phyloP scores from a whole-genome alignment of 2,888 invertebrate genomes.

The Hydropsyche betteni region DNA sequence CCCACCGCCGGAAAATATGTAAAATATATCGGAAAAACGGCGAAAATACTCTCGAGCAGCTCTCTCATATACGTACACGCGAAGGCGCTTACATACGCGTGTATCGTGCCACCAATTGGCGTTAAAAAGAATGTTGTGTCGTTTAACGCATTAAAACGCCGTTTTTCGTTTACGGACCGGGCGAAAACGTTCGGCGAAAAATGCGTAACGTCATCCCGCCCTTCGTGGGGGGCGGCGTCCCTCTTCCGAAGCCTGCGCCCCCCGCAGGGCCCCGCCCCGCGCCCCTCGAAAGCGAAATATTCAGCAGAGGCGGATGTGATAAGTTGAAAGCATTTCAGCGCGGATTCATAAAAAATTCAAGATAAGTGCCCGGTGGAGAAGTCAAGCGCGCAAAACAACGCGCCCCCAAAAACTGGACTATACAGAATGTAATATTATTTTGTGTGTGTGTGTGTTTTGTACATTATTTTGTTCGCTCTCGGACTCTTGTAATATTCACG shows the following conservation, averaged over 20 bases:
- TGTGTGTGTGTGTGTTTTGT: too few relatives aligned
- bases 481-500: constrained; percentile 21
- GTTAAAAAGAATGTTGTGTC: constrained; percentile 32
- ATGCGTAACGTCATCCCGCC: constrained; percentile 25
- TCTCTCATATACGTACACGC: too few relatives aligned
- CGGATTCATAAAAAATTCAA: constrained; percentile 48
- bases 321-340: constrained; percentile 49
- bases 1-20: too few relatives aligned
- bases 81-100: neutral
- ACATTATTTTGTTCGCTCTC: neutral
- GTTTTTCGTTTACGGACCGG: constrained; percentile 29
- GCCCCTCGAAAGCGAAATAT: constrained; percentile 36
- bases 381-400: constrained; percentile 43
- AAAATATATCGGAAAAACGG: too few relatives aligned
- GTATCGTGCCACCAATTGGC: constrained; percentile 9
- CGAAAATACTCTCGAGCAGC: too few relatives aligned
- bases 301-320: constrained; percentile 45
- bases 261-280: neutral
- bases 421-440: too few relatives aligned
- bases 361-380: constrained; percentile 45
- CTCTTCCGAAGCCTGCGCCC: neutral
- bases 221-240: too few relatives aligned
- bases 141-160: constrained; percentile 30
- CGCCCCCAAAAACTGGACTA: constrained; percentile 13
- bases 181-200: constrained; percentile 6